Base-by-base conservation (phyloP, 2,113 vertebrate genomes). In the Columba livia region DNA sequence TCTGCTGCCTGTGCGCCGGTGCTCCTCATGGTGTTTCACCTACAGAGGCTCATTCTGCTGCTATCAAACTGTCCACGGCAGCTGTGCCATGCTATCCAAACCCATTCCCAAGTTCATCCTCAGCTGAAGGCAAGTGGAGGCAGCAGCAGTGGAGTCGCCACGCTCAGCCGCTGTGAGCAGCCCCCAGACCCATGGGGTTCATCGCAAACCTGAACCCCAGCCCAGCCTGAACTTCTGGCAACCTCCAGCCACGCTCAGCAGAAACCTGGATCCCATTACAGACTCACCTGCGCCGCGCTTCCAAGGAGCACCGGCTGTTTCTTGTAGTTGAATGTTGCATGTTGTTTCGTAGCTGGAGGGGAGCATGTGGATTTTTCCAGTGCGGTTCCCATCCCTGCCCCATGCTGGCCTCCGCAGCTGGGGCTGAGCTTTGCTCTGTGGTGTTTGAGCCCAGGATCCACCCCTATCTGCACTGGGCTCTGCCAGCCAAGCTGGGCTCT, bases 131-230 rank as follows among this genome's bases (percentile, higher is more conserved):
- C 21, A 8, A 12, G 66, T 0, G 1, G 26, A 25, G 57, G 75
- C 1, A 19, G 62, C 1, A 50, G 28, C 2, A 2, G 42, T 15
- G 14, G 12, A 26, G 51, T 28, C 23, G 19, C 54, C 5, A 62
- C 0, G 2, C 17, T n/a, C 0, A 0, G 7, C 1, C 0, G 0
- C 51, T n/a, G 24, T 7, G 31, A 69, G 40, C 19, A 47, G n/a
- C 34, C 50, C 62, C 75, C 54, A 62, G 36, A 51, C 17, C 32
- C 0, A 0, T 1, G 0, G 42, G 18, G 47, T 90, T 74, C 5
- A 11, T n/a, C 44, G 9, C 67, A 78, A 50, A 71, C 31, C 79
- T 12, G 47, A 88, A 15, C 28, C 10, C 29, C 54, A 31, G 54
- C 44, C 51, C 0, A 6, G 40, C 26, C 11, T 26, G 31, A 32